These are phyloP conservation scores for Ceyx margarethae DNA, from an alignment of 2,113 vertebrate species.

Conservation along the genomic window DNA sequence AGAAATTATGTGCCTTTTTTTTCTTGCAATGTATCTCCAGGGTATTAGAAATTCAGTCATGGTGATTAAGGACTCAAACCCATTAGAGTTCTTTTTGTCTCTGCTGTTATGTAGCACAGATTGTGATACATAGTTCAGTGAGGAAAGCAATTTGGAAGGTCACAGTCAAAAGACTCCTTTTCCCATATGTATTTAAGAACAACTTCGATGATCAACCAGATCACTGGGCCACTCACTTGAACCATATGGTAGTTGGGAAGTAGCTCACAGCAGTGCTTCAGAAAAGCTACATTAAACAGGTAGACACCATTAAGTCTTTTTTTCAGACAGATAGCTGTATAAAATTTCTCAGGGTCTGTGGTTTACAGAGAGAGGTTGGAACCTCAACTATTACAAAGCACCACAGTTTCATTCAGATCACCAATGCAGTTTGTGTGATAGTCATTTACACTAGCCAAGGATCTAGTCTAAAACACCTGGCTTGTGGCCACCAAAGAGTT, in stretches of 20 bases:
- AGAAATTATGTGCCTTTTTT: neutral
- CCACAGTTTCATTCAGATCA: neutral
- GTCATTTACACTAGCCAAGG: neutral
- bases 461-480: neutral
- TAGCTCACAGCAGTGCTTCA: neutral
- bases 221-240: neutral
- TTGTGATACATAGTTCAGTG: neutral
- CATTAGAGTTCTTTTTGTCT: neutral
- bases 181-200: neutral
- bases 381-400: neutral
- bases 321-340: neutral
- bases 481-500: neutral
- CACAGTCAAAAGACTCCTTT: neutral
- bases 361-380: neutral
- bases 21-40: neutral
- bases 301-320: neutral
- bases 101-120: neutral
- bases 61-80: neutral
- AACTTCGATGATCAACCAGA: neutral
- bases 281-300: neutral
- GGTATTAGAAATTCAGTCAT: neutral
- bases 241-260: neutral
- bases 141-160: neutral
- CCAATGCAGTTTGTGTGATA: neutral
- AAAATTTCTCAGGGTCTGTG: neutral